A percentile compares a stretch with the other conserved stretches of the same genome.
Conservation (phyloP, 2,888 invertebrate genomes). For the Agrochola lychnidis region DNA sequence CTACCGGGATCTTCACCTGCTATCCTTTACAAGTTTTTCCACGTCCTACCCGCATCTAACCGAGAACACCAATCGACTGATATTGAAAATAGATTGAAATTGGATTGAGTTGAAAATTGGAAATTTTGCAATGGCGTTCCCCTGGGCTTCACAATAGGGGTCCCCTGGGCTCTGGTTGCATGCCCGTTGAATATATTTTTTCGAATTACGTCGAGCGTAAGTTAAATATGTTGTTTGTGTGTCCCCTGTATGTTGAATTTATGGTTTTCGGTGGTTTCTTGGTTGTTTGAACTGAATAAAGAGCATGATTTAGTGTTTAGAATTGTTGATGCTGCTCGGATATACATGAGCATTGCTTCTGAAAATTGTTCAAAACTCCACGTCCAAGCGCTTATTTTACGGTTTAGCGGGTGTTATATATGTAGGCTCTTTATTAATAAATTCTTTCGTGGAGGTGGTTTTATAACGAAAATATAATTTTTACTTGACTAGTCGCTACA, state of each 20-base stretch:
- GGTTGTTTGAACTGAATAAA: slow-evolving; percentile 13
- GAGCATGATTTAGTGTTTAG: slow-evolving; percentile 2
- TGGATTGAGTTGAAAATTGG: slow-evolving; percentile 68
- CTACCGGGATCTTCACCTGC: slow-evolving; percentile 42
- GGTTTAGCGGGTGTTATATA: background rate
- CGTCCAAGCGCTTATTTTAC: too few relatives aligned
- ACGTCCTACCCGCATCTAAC: slow-evolving; percentile 56
- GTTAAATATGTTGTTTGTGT: slow-evolving; percentile 49
- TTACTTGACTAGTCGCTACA: background rate
- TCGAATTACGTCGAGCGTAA: slow-evolving; percentile 40
- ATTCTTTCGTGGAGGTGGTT: background rate
- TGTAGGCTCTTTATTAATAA: background rate
- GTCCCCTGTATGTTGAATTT: slow-evolving; percentile 29
- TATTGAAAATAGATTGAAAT: slow-evolving; percentile 70
- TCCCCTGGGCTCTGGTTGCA: slow-evolving; percentile 50
- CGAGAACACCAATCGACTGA: slow-evolving; percentile 62
- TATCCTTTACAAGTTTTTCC: slow-evolving; percentile 56
- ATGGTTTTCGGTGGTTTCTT: slow-evolving; percentile 21
- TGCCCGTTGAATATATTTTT: slow-evolving; percentile 60
- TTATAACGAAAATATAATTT: background rate
- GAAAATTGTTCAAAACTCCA: background rate
- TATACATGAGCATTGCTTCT: background rate
- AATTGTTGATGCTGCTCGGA: background rate
- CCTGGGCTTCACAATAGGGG: slow-evolving; percentile 49
- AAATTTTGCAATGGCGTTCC: slow-evolving; percentile 64